Conservation (phyloP, 2,797 vertebrate species). For the Crocodylus rhombifer region DNA sequence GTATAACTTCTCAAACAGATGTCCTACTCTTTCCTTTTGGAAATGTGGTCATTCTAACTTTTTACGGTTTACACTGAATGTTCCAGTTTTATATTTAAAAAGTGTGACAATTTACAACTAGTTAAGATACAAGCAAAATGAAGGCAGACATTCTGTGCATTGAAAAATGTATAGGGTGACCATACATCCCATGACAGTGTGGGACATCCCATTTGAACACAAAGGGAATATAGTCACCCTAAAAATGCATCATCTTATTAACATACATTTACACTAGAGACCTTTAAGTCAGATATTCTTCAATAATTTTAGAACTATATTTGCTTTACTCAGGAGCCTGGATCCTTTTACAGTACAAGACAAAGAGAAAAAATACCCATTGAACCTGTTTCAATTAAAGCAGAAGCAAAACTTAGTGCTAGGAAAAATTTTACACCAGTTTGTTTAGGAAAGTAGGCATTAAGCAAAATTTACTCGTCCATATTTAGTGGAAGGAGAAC, state of each 20-base stretch:
- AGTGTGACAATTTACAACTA: neutral
- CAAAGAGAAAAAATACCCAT: neutral
- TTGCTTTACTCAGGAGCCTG: neutral
- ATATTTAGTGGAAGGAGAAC: neutral
- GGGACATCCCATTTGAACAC: too few relatives aligned
- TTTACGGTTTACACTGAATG: neutral
- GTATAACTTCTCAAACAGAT: neutral
- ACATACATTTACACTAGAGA: neutral
- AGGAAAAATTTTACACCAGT: neutral
- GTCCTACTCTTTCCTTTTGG: neutral
- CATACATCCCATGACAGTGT: too few relatives aligned
- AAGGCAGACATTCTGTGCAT: neutral
- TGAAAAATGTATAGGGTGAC: neutral
- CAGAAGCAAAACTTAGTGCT: neutral
- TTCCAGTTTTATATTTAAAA: neutral
- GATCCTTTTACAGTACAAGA: neutral
- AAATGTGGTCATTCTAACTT: neutral
- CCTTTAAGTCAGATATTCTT: neutral
- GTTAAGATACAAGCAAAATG: neutral
- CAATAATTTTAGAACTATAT: neutral
- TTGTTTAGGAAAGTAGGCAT: slow-evolving; percentile 2
- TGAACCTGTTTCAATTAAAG: slow-evolving; percentile 19
- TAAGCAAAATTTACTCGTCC: neutral
- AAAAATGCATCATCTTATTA: neutral
- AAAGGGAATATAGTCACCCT: too few relatives aligned